phyloP scores from a whole-genome alignment of 2,113 vertebrate species.

The Nibea coibor region DNA sequence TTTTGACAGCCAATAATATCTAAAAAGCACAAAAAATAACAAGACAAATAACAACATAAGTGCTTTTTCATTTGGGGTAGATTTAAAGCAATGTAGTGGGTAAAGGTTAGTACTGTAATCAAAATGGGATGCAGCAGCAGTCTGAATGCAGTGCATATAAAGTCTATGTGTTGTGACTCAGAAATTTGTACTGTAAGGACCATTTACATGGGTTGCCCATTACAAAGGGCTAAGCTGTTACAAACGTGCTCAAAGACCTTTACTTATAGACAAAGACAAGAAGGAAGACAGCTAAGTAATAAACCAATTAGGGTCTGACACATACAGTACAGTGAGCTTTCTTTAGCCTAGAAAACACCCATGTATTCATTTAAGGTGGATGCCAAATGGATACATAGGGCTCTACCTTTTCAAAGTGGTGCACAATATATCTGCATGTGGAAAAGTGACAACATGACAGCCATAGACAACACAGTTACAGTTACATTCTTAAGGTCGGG shows the following conservation, averaged over 20 bases:
- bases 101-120: constrained; percentile 73
- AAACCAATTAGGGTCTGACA: constrained; percentile 72
- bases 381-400: constrained; percentile 78
- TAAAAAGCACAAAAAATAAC: constrained; percentile 73
- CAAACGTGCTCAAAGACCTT: constrained; percentile 70
- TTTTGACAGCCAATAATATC: constrained; percentile 67
- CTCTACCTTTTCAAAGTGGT: constrained; percentile 72
- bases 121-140: constrained; percentile 73
- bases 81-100: constrained; percentile 74
- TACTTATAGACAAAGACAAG: constrained; percentile 78
- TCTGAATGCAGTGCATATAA: constrained; percentile 55
- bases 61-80: constrained; percentile 67
- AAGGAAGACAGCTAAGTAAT: constrained; percentile 67
- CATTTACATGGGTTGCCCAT: constrained; percentile 88
- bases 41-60: constrained; percentile 66
- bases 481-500: constrained; percentile 12
- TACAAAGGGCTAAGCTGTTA: constrained; percentile 75
- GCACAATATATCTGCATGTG: constrained; percentile 60
- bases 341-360: constrained; percentile 49
- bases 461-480: constrained; percentile 70
- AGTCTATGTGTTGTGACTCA: constrained; percentile 56
- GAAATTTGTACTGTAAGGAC: constrained; percentile 79
- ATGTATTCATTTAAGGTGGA: constrained; percentile 75
- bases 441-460: constrained; percentile 68
- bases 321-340: constrained; percentile 67